Evolutionary conservation across 2,113 vertebrate species (phyloP), one percentile per base, ranked within the genome.

Genomic region (Nothocercus julius): DNA sequence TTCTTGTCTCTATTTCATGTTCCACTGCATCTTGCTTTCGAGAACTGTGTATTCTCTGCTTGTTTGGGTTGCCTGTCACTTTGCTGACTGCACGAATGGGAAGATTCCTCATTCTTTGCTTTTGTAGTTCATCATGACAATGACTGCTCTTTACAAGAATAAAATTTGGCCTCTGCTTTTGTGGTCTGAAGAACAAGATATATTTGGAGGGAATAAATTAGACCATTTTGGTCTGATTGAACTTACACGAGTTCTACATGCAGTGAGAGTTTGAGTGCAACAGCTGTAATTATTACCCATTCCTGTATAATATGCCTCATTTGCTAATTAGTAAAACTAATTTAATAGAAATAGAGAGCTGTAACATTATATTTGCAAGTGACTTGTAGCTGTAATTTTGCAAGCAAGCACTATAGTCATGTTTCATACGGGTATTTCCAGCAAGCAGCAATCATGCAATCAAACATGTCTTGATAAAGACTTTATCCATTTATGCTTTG

Each of bases 401-500:
- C 62, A 40, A 68, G 38, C 17, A 84, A 5, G 11, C 73, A 40
- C n/a, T 11, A 20, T 54, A 53, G 13, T 82, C 85, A 22, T 76
- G 6, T 8, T 93, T 18, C 20, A 16, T 62, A 21, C n/a, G 7
- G 51, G 8, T 58, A 79, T 67, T 69, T 68, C 32, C 68, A 81
- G n/a, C 44, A 90, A 82, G 61, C 20, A 85, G 45, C 25, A 92
- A 74, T 92, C 36, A 85, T 13, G 12, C 13, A 86, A 40, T 92
- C 56, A 84, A 78, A 79, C 21, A 45, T 2, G 1, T 28, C 47
- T 81, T 70, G 63, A 94, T 54, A 77, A 93, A 92, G 9, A 47
- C 64, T 81, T 87, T 91, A 45, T 76, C 59, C 27, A 67, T 92
- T 93, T 92, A 58, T 82, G 63, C 17, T 19, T 91, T 83, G 30